Evolutionary conservation across 2,888 invertebrate genomes (phyloP).

Genomic region (Rotaria sp.): DNA sequence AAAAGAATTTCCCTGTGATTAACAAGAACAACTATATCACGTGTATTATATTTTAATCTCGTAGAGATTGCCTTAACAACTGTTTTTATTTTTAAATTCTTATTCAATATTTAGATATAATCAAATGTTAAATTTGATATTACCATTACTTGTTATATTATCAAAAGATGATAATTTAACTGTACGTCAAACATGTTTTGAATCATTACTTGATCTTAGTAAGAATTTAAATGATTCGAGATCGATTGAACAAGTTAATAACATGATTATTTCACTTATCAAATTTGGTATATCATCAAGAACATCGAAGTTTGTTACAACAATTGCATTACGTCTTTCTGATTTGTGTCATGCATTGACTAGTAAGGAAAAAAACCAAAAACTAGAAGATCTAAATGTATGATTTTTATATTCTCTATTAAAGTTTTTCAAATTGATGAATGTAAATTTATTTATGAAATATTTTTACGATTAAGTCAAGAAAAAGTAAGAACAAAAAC

Average conservation of each 20-base stretch:
- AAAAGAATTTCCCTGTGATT: no score
- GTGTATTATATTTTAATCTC: no score
- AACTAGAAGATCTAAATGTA: not conserved
- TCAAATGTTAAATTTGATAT: not conserved
- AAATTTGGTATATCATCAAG: slow-evolving; percentile 20
- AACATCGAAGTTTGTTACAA: not conserved
- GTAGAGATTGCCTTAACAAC: no score
- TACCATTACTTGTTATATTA: not conserved
- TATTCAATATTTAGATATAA: not conserved
- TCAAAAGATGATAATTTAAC: slow-evolving; percentile 23
- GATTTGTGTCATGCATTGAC: not conserved
- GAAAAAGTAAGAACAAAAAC: not conserved
- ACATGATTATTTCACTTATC: not conserved
- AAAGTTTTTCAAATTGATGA: not conserved
- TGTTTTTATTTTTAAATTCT: no score
- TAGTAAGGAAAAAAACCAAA: not conserved
- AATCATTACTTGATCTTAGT: not conserved
- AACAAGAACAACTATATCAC: no score
- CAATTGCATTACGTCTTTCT: not conserved
- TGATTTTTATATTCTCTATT: not conserved
- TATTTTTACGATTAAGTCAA: not conserved
- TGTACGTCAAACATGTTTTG: slow-evolving; percentile 15
- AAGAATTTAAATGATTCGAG: not conserved
- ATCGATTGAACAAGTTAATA: not conserved
- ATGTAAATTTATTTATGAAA: not conserved